Evolutionary conservation across 2,888 invertebrate species (phyloP), one percentile per base, ranked within the genome.

Genomic region (Megaustenia siamemsis): DNA sequence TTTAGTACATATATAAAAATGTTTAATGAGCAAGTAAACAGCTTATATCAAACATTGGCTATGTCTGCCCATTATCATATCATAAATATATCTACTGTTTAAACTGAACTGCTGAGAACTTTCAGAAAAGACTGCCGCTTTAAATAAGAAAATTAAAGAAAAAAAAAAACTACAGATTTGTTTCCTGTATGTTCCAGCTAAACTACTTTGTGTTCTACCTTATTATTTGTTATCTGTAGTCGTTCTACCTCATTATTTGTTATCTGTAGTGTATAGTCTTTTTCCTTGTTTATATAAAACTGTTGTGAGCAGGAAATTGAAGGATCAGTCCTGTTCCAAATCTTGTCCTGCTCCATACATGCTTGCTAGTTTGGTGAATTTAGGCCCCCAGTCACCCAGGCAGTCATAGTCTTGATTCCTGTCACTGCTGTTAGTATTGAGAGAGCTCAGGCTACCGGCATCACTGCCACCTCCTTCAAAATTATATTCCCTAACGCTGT

Each of bases 401-500:
- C 98, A 98, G 94, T 98, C 98, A 95, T 98, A 99, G 94, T 99
- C 98, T 94, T 98, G 98, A 92, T 97, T 96, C 94, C 98, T 97
- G 94, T 98, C 98, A 94, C 98, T 98, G 81, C 90, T 90, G 40
- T 90, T 89, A 94, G 95, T 95, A 92, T 98, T 98, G 92, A 99
- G 96, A 76, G 99, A 99, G 93, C 98, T 98, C 82, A 99, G 95
- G 1, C 98, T 98, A 83, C 98, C 99, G 60, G 98, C 98, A 86
- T 98, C 98, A 94, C 98, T 98, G 95, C 98, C 98, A 8, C 92
- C 93, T 69, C 99, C 99, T 94, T 99, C 99, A 93, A 99, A 99
- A 84, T 98, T 99, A 94, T 99, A 99, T 95, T 99, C 99, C 94
- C 99, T 96, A 90, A 99, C 96, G 94, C 99, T 99, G 94, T 99